Evolutionary conservation across 2,113 vertebrate species (phyloP), one percentile per base, ranked within the genome.

Genomic region (Ophiodon elongatus): DNA sequence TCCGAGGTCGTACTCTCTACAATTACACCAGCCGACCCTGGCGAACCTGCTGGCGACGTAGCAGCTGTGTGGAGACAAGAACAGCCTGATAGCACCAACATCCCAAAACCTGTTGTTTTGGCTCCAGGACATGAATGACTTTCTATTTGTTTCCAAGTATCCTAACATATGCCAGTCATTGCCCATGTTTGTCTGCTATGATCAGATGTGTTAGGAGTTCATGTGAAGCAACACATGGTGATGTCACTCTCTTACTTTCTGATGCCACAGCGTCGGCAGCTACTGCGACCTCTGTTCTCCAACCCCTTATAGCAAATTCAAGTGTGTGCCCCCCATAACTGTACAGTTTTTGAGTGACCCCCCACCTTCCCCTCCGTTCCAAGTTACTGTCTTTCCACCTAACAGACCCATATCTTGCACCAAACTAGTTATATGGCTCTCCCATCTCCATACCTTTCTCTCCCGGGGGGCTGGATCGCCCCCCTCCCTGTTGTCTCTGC

Each of bases 401-500:
- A 74, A 39, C 8, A 56, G n/a, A 77, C 47, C 73, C 57, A 56
- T 33, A 80, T 78, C 66, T 39, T 35, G 52, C 33, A 54, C 33
- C 52, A 29, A 29, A 35, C 21, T 25, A 13, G 29, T 74, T 29
- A 62, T 43, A 62, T 45, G 72, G 76, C 66, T 69, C 69, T 85
- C 75, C 68, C 80, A 81, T 80, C 74, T 33, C 72, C 91, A 81
- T 92, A 96, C 95, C 95, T 95, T 96, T 96, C 89, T 94, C 96
- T 95, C 96, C 97, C 74, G 96, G 92, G 72, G 97, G 96, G 86
- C 93, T 97, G 80, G 96, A 95, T 87, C 96, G 91, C 68, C 96
- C 96, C 76, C 96, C 96, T 83, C 95, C 96, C 92, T 97, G 96
- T 93, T 97, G 97, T 76, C 97, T 95, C 94, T 97, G 97, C 60